These are phyloP conservation scores for Epinotia demarniana DNA, from an alignment of 2,888 invertebrate genomes.

Conservation along the genomic window DNA sequence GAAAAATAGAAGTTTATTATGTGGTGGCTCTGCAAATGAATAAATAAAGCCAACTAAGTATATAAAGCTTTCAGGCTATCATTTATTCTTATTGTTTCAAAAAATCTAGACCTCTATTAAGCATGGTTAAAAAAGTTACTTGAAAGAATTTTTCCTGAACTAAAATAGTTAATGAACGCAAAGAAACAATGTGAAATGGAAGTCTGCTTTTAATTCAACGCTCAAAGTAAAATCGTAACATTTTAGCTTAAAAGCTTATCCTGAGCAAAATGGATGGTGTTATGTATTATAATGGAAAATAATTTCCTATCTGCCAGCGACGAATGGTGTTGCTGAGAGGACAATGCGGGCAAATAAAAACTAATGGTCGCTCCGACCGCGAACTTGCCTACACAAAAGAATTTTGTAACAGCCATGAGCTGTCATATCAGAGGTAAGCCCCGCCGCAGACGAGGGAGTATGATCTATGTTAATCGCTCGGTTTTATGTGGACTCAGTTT, in stretches of 20 bases:
- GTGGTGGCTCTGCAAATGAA: background rate
- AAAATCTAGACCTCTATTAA: background rate
- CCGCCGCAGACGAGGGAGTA: slow-evolving; percentile 46
- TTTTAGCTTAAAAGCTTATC: slow-evolving; percentile 45
- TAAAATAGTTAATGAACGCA: slow-evolving; percentile 19
- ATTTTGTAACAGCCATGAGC: slow-evolving; percentile 51
- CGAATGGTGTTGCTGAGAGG: slow-evolving; percentile 57
- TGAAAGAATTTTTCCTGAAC: slow-evolving; percentile 1
- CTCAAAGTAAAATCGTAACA: slow-evolving; percentile 37
- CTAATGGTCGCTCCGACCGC: slow-evolving; percentile 63
- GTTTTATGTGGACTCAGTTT: slow-evolving; percentile 67
- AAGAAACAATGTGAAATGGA: slow-evolving; percentile 35
- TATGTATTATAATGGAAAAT: slow-evolving; percentile 63
- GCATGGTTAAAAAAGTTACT: slow-evolving; percentile 9
- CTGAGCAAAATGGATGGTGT: slow-evolving; percentile 41
- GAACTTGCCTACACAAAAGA: slow-evolving; percentile 63
- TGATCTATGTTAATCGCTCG: slow-evolving; percentile 70
- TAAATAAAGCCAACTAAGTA: background rate
- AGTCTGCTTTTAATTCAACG: slow-evolving; percentile 36
- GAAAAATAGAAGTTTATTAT: background rate
- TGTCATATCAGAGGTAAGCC: slow-evolving; percentile 69
- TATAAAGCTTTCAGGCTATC: background rate
- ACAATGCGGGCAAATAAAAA: slow-evolving; percentile 75
- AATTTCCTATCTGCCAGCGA: slow-evolving; percentile 67
- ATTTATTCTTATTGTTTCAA: background rate